Base-by-base conservation (phyloP, 2,888 invertebrate species). In the Branchipolynoe longqiensis region DNA sequence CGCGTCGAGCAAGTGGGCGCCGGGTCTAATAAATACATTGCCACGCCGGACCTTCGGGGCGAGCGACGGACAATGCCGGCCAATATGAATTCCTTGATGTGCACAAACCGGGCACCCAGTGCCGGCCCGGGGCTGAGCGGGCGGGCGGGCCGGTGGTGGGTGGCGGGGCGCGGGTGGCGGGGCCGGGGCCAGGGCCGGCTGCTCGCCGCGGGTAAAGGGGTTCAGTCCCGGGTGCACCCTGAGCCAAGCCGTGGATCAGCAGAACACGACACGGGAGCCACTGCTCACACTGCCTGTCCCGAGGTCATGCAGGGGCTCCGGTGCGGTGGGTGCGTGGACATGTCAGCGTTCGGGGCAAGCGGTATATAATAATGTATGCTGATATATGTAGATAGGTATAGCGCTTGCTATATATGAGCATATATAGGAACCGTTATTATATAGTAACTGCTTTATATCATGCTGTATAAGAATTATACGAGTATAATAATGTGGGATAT, bases 31-130 rank as follows among this genome's bases (percentile, higher is more conserved):
- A 78, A 78, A 78, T 78, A 78, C 78, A 78, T 78, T 78, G 78
- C 41, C 31, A 48, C 78, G 48, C 31, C 31, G 78, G 48, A 41
- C 78, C 78, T 78, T 22, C 14, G 48, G 54, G 78, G 78, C 48
- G 48, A 48, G 41, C 28, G 54, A 31, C n/a, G 78, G 48, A 78
- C 78, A 78, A 78, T 78, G 33, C 48, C 31, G 78, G 48, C 48
- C 78, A 54, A 78, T 78, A 78, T 48, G 78, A 78, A 78, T 48
- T 78, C 78, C 78, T 78, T 78, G 78, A 78, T 78, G 78, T 78
- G 78, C 78, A 78, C 48, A 78, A 78, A 18, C 78, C 28, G n/a
- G n/a, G n/a, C n/a, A n/a, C n/a, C n/a, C n/a, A n/a, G n/a, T n/a
- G n/a, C n/a, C n/a, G n/a, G n/a, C n/a, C n/a, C 48, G 78, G 31